A percentile compares a stretch with the other conserved stretches of the same genome.
Evolutionary conservation across 2,797 vertebrate species (phyloP).

Genomic region (Chelonia mydas): DNA sequence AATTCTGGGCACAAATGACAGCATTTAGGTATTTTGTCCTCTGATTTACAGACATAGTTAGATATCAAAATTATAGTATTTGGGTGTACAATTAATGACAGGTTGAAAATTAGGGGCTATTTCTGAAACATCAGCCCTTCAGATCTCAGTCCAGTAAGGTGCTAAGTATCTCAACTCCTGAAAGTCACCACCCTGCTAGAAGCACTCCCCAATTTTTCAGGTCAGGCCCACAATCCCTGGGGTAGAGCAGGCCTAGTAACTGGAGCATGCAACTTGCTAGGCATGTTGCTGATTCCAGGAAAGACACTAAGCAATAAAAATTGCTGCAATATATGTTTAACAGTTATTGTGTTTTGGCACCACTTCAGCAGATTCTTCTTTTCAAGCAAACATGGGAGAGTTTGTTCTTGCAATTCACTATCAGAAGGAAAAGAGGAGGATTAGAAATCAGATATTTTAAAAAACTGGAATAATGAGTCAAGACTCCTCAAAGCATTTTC

Average conservation of each 20-base stretch:
- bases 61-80: background rate
- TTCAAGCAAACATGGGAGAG: background rate
- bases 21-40: background rate
- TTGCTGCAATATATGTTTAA: background rate
- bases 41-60: background rate
- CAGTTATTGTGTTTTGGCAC: background rate
- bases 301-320: background rate
- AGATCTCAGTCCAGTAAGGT: background rate
- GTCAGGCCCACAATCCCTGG: background rate
- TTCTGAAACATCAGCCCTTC: background rate
- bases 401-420: background rate
- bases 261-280: background rate
- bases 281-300: background rate
- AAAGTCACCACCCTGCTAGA: background rate
- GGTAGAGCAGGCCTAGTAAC: background rate
- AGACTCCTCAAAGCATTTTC: slow-evolving; percentile 37
- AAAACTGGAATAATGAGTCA: background rate
- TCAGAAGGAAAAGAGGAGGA: background rate
- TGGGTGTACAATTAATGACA: background rate
- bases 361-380: background rate
- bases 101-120: background rate
- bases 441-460: background rate
- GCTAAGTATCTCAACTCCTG: background rate
- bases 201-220: background rate
- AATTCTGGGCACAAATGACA: background rate